Percentiles rank a stretch among this genome's conserved stretches.
These are phyloP conservation scores for Larimichthys crocea DNA, from an alignment of 2,113 vertebrate species.

Conservation along the genomic window DNA sequence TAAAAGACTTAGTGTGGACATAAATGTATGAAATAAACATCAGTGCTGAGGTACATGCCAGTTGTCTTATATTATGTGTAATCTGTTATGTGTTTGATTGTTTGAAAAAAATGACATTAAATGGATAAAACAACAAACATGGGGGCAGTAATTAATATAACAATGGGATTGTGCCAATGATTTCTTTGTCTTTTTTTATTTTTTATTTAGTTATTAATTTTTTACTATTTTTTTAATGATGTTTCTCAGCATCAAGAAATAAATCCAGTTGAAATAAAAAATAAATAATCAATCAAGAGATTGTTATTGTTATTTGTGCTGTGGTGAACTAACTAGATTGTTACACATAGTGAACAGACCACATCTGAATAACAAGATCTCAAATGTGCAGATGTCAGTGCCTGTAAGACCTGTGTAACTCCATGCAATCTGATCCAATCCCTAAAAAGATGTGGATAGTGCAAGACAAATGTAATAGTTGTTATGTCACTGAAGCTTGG, in stretches of 20 bases:
- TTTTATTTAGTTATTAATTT: too few relatives aligned
- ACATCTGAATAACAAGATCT: neutral
- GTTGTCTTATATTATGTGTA: too few relatives aligned
- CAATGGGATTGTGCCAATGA: too few relatives aligned
- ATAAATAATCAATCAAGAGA: neutral
- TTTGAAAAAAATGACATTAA: too few relatives aligned
- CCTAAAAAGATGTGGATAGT: constrained; percentile 15
- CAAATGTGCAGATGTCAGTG: constrained; percentile 19
- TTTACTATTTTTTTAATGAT: neutral
- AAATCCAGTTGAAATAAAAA: neutral
- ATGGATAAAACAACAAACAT: too few relatives aligned
- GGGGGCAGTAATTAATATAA: too few relatives aligned
- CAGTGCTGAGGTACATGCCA: too few relatives aligned
- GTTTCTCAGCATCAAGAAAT: neutral
- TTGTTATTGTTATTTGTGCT: neutral
- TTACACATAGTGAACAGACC: neutral
- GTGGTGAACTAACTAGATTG: neutral
- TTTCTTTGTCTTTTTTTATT: too few relatives aligned
- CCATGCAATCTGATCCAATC: constrained; percentile 16
- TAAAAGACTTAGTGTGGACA: too few relatives aligned
- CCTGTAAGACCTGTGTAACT: constrained; percentile 19
- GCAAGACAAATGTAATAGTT: constrained; percentile 46
- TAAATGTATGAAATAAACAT: too few relatives aligned
- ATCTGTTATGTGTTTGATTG: too few relatives aligned
- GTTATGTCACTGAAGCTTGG: constrained; percentile 3